Evolutionary conservation across 2,113 vertebrate genomes (phyloP).

Genomic region (Burhinus bistriatus): DNA sequence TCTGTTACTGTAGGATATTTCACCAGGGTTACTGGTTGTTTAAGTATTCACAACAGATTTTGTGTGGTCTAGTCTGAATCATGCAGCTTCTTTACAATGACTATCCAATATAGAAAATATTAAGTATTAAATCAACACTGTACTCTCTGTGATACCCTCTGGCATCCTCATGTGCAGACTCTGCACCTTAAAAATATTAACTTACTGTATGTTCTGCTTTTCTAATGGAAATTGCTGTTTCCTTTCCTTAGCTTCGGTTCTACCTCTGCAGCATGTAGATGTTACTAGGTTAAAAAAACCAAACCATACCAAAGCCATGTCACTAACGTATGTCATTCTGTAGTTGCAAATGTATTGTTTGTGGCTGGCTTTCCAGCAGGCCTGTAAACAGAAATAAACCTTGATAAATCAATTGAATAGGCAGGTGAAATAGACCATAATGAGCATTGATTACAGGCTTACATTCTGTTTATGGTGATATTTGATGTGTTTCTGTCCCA

Average conservation of each 20-base stretch:
- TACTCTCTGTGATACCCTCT: not conserved
- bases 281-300: not conserved
- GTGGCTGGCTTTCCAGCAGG: not conserved
- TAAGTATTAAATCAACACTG: not conserved
- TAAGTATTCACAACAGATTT: not conserved
- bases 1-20: not conserved
- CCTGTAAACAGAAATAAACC: not conserved
- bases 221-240: not conserved
- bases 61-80: not conserved
- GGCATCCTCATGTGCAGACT: not conserved
- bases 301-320: accelerated
- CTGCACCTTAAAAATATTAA: not conserved
- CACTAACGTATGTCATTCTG: not conserved
- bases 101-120: not conserved
- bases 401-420: slow-evolving; percentile 16
- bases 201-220: not conserved
- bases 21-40: not conserved
- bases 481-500: not conserved
- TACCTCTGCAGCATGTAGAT: not conserved
- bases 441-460: slow-evolving; percentile 18
- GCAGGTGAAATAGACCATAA: not conserved
- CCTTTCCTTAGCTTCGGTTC: not conserved
- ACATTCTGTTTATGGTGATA: not conserved
- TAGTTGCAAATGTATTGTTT: not conserved
- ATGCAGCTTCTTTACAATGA: not conserved